A percentile compares a stretch with the other conserved stretches of the same genome.
Conservation (phyloP, 2,888 invertebrate species). For the Pelosia muscerda region DNA sequence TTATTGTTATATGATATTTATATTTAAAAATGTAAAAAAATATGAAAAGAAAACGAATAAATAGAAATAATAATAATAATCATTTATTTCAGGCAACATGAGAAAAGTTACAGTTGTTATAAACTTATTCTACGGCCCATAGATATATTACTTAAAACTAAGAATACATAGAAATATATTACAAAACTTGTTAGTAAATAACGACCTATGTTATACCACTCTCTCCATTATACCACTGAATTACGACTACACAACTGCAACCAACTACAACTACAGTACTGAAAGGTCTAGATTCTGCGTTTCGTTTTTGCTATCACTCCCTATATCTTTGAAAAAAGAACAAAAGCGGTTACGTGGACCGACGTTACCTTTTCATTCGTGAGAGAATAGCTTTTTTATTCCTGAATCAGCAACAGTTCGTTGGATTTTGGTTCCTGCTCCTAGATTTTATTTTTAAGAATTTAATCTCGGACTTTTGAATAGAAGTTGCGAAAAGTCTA, state of each 20-base stretch:
- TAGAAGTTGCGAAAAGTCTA: neutral
- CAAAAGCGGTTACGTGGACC: constrained; percentile 38
- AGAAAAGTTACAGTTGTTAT: too few species aligned
- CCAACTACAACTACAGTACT: neutral
- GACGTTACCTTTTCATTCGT: constrained; percentile 45
- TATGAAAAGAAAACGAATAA: too few species aligned
- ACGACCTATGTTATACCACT: too few species aligned
- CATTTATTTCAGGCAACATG: too few species aligned
- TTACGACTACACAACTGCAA: neutral
- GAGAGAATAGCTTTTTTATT: constrained; percentile 56
- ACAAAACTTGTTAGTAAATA: too few species aligned
- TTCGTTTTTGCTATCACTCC: constrained; percentile 44
- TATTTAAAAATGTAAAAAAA: too few species aligned
- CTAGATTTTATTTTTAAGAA: constrained; percentile 28
- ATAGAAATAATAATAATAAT: too few species aligned
- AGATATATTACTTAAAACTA: too few species aligned
- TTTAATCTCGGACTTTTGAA: constrained; percentile 4
- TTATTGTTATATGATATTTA: too few species aligned
- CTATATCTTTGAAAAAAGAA: constrained; percentile 44
- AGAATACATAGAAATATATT: too few species aligned
- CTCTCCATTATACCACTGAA: too few species aligned
- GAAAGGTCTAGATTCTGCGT: neutral
- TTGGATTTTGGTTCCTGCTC: constrained; percentile 38
- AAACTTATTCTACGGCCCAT: too few species aligned
- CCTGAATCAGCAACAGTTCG: constrained; percentile 51